These are phyloP conservation scores for Rhinophrynus dorsalis DNA, from an alignment of 2,797 vertebrate species.

Conservation along the genomic window DNA sequence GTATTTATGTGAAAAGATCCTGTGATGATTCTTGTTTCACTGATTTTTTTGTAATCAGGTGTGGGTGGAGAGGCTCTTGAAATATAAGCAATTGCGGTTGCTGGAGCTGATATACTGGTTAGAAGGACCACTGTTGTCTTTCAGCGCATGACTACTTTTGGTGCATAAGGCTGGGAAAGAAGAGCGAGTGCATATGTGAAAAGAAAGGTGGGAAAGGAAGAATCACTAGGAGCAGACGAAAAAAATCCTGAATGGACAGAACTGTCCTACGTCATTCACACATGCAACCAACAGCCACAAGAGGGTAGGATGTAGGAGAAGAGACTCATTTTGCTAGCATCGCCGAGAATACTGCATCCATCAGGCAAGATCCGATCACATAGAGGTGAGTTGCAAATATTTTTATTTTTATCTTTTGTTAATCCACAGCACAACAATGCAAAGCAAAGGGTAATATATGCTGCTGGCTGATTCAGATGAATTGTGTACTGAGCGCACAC, in stretches of 20 bases:
- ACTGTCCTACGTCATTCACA: constrained; percentile 77
- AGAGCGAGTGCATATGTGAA: constrained; percentile 55
- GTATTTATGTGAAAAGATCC: constrained; percentile 48
- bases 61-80: constrained; percentile 26
- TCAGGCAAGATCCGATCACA: constrained; percentile 7
- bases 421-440: neutral
- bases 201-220: constrained; percentile 54
- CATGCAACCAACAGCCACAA: constrained; percentile 74
- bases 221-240: constrained; percentile 14
- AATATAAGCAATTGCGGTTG: neutral
- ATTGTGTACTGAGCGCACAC: neutral
- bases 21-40: constrained; percentile 18
- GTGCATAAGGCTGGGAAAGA: constrained; percentile 62
- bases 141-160: constrained; percentile 24
- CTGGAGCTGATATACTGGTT: constrained; percentile 2
- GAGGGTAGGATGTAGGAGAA: constrained; percentile 56
- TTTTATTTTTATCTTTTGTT: neutral
- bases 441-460: no score
- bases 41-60: neutral
- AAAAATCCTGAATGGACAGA: constrained; percentile 79
- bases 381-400: constrained; percentile 49
- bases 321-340: constrained; percentile 41
- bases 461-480: no score
- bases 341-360: neutral
- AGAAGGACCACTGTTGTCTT: constrained; percentile 11